phyloP scores from a whole-genome alignment of 2,113 vertebrate genomes.

The Anarhynchus alexandrinus region DNA sequence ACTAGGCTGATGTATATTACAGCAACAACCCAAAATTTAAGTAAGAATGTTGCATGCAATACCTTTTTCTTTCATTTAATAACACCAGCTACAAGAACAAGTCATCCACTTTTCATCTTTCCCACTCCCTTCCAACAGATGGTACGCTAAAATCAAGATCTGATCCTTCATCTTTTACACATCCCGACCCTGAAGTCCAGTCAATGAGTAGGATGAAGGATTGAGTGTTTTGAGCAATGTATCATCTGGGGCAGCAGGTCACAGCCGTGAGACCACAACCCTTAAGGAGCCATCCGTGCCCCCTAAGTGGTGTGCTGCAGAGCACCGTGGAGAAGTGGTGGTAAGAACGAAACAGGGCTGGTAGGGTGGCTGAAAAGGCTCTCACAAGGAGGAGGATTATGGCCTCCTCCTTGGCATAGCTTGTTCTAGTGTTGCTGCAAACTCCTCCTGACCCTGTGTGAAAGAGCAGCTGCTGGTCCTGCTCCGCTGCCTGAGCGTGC shows the following conservation, averaged over 20 bases:
- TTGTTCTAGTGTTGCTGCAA: background rate
- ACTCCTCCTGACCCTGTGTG: accelerated
- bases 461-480: background rate
- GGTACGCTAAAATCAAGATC: background rate
- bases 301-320: accelerated
- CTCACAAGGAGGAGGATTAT: accelerated
- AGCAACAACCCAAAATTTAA: background rate
- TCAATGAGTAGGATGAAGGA: background rate
- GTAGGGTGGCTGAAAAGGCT: background rate
- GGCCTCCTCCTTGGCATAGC: background rate
- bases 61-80: background rate
- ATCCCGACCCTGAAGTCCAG: background rate
- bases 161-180: background rate
- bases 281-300: background rate
- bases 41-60: background rate
- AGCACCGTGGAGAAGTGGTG: accelerated
- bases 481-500: accelerated
- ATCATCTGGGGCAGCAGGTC: background rate
- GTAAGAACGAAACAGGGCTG: accelerated
- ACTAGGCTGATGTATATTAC: background rate
- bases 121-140: background rate
- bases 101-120: background rate
- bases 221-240: background rate
- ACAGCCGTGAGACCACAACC: accelerated
- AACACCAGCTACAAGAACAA: background rate